Evolutionary conservation across 2,113 vertebrate species (phyloP), one percentile per base, ranked within the genome.

Genomic region (Pangasianodon gigas): DNA sequence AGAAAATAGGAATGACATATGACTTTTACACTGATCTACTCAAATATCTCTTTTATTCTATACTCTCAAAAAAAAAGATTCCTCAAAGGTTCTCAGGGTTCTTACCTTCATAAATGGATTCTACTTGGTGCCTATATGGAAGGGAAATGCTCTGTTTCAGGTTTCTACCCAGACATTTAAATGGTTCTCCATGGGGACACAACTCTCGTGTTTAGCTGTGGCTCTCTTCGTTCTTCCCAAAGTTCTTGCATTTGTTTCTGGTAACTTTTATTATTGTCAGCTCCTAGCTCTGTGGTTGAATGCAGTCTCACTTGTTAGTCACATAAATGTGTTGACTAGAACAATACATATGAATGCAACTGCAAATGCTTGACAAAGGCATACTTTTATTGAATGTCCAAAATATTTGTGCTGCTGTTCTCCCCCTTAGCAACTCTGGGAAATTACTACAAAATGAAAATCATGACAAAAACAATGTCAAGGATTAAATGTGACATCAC

Each of bases 191-290:
- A 18, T n/a, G 24, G 21, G 8, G 8, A 77, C 7, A 19, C 41
- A 44, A 7, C 24, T 51, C 46, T 77, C 0, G 21, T 21, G 10
- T 79, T 48, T 13, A 29, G 46, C 46, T 52, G 48, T 80, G 74
- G 74, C 41, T 77, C 44, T 44, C 74, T 77, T 77, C 52, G 46
- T 80, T 80, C 48, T 80, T 26, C 1, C 13, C 6, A n/a, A 1
- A 52, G 26, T 80, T 80, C 77, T n/a, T 80, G 77, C 29, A 18
- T 80, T 80, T 51, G 77, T n/a, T 80, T 80, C 48, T 51, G 48
- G 16, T 80, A 52, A 18, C 46, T n/a, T 51, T 80, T 80, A 80
- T 80, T 51, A 16, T 29, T 80, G 48, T n/a, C 26, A 52, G 48
- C 77, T 16, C 16, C 26, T 80, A 52, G 26, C 77, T 13, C 44